phyloP scores from a whole-genome alignment of 37 sponge, comb jelly and placozoan genomes.

The Tethya wilhelma region DNA sequence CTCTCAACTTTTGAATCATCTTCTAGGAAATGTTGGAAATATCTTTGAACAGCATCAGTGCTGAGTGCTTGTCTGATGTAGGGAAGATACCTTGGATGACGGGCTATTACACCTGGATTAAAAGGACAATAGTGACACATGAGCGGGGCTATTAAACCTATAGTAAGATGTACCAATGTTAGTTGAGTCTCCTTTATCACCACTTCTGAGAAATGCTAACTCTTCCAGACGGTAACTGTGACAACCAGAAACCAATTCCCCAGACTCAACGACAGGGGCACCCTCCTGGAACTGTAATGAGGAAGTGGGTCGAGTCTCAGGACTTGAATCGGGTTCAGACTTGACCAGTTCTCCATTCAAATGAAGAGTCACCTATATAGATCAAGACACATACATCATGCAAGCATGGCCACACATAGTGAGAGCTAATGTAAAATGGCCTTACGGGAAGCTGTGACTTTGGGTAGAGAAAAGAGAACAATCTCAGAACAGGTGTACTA shows the following conservation, averaged over 20 bases:
- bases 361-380: conserved; percentile 16
- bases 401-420: not conserved
- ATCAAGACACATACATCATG: too few relatives aligned
- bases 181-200: conserved; percentile 95
- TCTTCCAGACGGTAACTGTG: conserved; percentile 65
- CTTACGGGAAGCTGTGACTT: conserved; percentile 71
- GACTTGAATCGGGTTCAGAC: not conserved
- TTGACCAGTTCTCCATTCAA: conserved; percentile 51
- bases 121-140: not conserved
- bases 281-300: not conserved
- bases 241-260: not conserved
- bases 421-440: not conserved
- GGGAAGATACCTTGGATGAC: conserved; percentile 59
- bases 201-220: conserved; percentile 91
- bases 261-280: not conserved
- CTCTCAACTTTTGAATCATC: conserved; percentile 51
- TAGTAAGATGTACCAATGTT: conserved; percentile 92
- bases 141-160: too few relatives aligned
- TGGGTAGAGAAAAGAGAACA: conserved; percentile 88
- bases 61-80: conserved; percentile 68
- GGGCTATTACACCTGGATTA: conserved; percentile 63
- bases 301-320: not conserved
- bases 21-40: conserved; percentile 79
- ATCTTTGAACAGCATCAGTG: conserved; percentile 54
- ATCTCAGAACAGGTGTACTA: conserved; percentile 87